Percentiles rank a stretch among this genome's conserved stretches.
These are phyloP conservation scores for Camponotus pennsylvanicus DNA, from an alignment of 1,140 invertebrate genomes.

Conservation along the genomic window DNA sequence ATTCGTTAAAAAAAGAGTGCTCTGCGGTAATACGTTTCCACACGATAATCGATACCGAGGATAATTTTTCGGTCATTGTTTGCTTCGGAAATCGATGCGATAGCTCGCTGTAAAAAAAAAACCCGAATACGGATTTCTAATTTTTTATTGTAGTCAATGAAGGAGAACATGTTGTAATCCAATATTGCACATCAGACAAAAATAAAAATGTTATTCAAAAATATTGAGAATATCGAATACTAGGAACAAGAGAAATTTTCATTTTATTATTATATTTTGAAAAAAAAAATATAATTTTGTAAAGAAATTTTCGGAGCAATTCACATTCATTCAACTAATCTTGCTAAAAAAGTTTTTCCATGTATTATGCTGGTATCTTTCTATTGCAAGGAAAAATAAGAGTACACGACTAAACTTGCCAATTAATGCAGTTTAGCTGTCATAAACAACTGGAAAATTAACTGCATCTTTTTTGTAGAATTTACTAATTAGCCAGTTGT, in stretches of 20 bases:
- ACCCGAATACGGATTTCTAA: constrained; percentile 10
- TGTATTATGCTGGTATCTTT: background rate
- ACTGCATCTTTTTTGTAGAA: background rate
- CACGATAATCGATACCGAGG: background rate
- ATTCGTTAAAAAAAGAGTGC: constrained; percentile 42
- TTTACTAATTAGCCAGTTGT: too few relatives aligned
- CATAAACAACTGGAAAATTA: background rate
- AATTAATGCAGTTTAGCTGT: background rate
- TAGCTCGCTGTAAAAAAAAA: background rate
- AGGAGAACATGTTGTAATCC: background rate
- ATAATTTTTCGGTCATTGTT: constrained; percentile 15
- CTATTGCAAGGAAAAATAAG: background rate
- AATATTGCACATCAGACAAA: background rate
- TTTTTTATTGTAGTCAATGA: constrained; percentile 28
- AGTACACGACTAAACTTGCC: background rate
- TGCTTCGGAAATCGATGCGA: background rate
- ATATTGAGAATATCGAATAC: background rate
- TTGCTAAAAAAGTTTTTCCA: background rate
- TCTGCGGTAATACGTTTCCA: background rate
- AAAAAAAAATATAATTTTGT: background rate
- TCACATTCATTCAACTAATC: background rate
- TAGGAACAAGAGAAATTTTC: background rate
- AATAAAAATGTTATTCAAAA: background rate
- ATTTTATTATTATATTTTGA: background rate
- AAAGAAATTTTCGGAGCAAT: background rate